Conservation (phyloP, 2,888 invertebrate species). For the Eupeodes latifasciatus region DNA sequence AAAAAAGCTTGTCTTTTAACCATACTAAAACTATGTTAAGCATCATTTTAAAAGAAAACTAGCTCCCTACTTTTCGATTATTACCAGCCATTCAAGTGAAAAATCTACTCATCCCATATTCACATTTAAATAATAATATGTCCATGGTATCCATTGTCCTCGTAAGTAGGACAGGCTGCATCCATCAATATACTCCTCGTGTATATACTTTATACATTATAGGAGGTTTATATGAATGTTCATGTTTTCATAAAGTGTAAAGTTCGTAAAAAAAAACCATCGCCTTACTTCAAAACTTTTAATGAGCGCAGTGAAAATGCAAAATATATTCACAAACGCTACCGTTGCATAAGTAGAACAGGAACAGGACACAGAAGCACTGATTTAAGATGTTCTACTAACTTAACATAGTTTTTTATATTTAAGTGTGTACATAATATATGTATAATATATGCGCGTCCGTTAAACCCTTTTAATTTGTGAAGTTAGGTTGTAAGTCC, state of each 20-base stretch:
- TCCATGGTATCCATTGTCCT: constrained; percentile 49
- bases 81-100: constrained; percentile 39
- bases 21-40: neutral
- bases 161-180: constrained; percentile 58
- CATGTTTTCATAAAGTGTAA: constrained; percentile 60
- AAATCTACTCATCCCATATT: constrained; percentile 26
- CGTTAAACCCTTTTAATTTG: neutral
- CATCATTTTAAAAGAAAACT: constrained; percentile 1
- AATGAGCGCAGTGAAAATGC: constrained; percentile 66
- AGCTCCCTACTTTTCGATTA: constrained; percentile 12
- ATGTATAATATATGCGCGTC: neutral
- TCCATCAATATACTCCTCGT: constrained; percentile 46
- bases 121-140: constrained; percentile 17
- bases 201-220: too few species aligned
- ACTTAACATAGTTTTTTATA: constrained; percentile 19
- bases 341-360: constrained; percentile 57
- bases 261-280: constrained; percentile 42
- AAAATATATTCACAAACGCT: constrained; percentile 48
- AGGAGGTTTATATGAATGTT: constrained; percentile 42
- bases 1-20: neutral
- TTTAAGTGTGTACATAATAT: neutral
- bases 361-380: constrained; percentile 49
- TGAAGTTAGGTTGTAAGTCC: neutral
- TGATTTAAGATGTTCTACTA: constrained; percentile 46
- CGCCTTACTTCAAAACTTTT: constrained; percentile 66